phyloP scores from a whole-genome alignment of 2,797 vertebrate genomes.

The Myotis daubentonii region DNA sequence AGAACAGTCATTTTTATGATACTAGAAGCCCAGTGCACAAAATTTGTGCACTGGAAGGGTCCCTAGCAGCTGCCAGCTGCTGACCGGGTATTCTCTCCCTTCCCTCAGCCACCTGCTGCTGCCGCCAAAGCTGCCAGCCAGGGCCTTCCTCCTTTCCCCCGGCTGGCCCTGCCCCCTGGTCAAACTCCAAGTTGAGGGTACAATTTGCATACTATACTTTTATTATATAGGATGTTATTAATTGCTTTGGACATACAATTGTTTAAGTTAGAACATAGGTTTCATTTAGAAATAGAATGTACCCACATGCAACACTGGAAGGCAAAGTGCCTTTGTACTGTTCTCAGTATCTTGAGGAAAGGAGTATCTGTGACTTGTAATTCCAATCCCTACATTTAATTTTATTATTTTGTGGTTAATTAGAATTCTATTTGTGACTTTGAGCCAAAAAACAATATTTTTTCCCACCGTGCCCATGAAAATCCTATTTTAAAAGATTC shows the following conservation, averaged over 20 bases:
- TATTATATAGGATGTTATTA: neutral
- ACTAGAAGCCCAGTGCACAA: no score
- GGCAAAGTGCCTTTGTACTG: neutral
- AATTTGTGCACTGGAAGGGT: no score
- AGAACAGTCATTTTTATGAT: neutral
- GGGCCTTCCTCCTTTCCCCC: no score
- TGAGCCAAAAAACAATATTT: neutral
- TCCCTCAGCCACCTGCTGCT: no score
- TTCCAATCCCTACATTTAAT: neutral
- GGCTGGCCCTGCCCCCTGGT: no score
- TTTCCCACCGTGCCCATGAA: neutral
- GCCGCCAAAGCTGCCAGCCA: fast-evolving
- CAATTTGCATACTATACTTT: no score
- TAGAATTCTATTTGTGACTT: constrained; percentile 56
- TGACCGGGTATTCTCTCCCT: no score
- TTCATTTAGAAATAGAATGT: neutral
- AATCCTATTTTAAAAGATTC: constrained; percentile 30
- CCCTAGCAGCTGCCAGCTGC: no score
- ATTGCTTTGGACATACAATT: neutral
- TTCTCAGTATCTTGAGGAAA: constrained; percentile 33
- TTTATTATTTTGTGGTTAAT: constrained; percentile 28
- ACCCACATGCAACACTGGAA: constrained; percentile 47
- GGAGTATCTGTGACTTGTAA: constrained; percentile 19
- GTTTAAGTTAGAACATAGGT: constrained; percentile 55
- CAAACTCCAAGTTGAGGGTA: no score